phyloP scores from a whole-genome alignment of 2,113 vertebrate genomes.

The Notechis scutatus region DNA sequence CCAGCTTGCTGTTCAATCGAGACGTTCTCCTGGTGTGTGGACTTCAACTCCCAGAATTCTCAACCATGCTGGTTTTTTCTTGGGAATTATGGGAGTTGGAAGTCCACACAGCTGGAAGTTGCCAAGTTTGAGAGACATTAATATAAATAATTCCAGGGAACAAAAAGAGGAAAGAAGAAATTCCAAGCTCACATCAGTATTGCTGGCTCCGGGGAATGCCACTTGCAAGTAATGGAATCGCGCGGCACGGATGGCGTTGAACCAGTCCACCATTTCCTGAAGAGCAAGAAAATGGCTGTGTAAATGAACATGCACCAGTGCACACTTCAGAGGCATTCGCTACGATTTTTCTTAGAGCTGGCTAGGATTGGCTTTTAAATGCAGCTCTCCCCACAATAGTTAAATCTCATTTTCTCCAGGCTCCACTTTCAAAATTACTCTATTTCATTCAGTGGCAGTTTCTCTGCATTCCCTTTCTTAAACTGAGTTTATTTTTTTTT shows the following conservation, averaged over 20 bases:
- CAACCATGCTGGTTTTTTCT: neutral
- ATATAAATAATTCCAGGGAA: fast-evolving
- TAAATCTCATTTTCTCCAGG: neutral
- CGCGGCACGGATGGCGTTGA: slow-evolving; percentile 88
- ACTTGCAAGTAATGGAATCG: slow-evolving; percentile 95
- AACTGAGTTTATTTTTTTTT: neutral
- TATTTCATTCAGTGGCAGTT: neutral
- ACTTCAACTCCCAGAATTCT: neutral
- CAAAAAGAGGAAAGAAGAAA: neutral
- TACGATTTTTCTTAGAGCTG: neutral
- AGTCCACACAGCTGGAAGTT: neutral
- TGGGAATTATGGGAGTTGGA: neutral
- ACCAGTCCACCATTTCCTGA: slow-evolving; percentile 96
- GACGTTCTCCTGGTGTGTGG: neutral
- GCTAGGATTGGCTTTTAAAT: neutral
- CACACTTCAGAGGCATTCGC: neutral
- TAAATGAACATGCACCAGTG: neutral
- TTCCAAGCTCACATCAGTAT: slow-evolving; percentile 77
- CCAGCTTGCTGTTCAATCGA: neutral
- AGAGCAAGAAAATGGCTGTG: neutral
- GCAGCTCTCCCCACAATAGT: neutral
- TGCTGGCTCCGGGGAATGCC: slow-evolving; percentile 89
- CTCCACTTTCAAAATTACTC: neutral
- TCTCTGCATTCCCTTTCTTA: neutral
- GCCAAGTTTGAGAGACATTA: neutral